Evolutionary conservation across 2,888 invertebrate species (phyloP), one percentile per base, ranked within the genome.

Genomic region (Ennomos erosarius): DNA sequence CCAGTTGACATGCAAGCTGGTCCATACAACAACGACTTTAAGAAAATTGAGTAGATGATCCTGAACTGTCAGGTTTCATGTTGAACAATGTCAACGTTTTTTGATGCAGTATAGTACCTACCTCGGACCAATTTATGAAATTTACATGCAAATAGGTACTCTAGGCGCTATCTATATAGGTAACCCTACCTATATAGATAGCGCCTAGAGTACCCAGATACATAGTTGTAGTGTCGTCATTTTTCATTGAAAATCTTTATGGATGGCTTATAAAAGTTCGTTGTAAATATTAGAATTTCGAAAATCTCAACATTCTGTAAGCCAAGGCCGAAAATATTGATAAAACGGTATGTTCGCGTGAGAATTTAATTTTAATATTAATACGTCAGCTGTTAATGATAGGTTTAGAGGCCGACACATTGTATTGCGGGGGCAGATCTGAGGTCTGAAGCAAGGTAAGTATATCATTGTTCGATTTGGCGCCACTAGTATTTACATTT

Each of bases 331-430:
- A 40, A 50, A 49, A 55, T 45, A 51, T 43, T 60, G 55, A 55
- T 56, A 57, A 49, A 45, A 50, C 46, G 49, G 57, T 57, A 61
- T 11, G 55, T 64, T 61, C 38, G 52, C 60, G 61, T 61, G 61
- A 61, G 61, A 61, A 61, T 57, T 61, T 47, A 34, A 44, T 60
- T 60, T 55, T 60, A 55, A 57, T 50, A 54, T 61, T 26, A 26
- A 61, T 56, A 56, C 52, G 50, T 54, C 56, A 61, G 37, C 64
- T 57, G 51, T 61, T 57, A 57, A 60, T 55, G 55, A 50, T 55
- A 59, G 50, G 1, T 60, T 52, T 82, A 77, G 81, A 87, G 88
- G 88, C 81, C 87, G 76, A 64, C 71, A 76, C 75, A 87, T 88
- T 88, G 88, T 83, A 68, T 80, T 71, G 76, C 74, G 74, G 74